A percentile compares a stretch with the other conserved stretches of the same genome.
Evolutionary conservation across 1,140 invertebrate genomes (phyloP).

Genomic region (Carposina sasakii): DNA sequence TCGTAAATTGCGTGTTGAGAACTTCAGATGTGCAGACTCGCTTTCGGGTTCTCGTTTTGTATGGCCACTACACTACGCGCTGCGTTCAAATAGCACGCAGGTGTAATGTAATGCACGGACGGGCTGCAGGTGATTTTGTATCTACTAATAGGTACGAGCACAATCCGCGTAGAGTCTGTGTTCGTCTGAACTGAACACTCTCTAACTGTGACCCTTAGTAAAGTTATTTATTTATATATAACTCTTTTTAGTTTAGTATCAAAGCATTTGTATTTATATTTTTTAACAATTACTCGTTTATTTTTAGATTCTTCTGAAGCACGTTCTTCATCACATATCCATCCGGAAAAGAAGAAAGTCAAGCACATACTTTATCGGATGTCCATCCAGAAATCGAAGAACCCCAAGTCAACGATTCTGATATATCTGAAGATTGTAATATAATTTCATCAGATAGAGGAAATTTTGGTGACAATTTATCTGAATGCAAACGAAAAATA

Average conservation of each 20-base stretch:
- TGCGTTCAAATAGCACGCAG: conserved; percentile 23
- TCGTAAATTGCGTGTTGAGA: conserved; percentile 23
- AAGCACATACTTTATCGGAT: conserved; percentile 23
- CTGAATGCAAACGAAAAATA: conserved; percentile 35
- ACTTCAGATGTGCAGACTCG: conserved; percentile 23
- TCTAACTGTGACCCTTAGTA: conserved; percentile 18
- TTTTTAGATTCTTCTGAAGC: conserved; percentile 31
- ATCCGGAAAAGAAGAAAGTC: conserved; percentile 26
- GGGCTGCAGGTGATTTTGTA: conserved; percentile 23
- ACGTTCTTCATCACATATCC: conserved; percentile 25
- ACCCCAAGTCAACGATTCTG: conserved; percentile 24
- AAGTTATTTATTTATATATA: conserved; percentile 22
- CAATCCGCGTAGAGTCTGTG: conserved; percentile 21
- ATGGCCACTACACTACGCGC: conserved; percentile 24
- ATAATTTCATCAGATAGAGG: conserved; percentile 29
- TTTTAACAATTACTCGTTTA: conserved; percentile 23
- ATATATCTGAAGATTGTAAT: conserved; percentile 25
- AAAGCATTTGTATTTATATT: conserved; percentile 24
- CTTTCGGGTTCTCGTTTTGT: conserved; percentile 24
- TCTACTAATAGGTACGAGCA: conserved; percentile 23
- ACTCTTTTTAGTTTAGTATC: conserved; percentile 21
- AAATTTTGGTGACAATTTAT: conserved; percentile 29
- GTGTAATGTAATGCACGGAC: conserved; percentile 20
- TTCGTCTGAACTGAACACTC: conserved; percentile 16
- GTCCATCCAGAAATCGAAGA: conserved; percentile 25